Conservation (phyloP, 2,113 vertebrate species). For the Channa maculata region DNA sequence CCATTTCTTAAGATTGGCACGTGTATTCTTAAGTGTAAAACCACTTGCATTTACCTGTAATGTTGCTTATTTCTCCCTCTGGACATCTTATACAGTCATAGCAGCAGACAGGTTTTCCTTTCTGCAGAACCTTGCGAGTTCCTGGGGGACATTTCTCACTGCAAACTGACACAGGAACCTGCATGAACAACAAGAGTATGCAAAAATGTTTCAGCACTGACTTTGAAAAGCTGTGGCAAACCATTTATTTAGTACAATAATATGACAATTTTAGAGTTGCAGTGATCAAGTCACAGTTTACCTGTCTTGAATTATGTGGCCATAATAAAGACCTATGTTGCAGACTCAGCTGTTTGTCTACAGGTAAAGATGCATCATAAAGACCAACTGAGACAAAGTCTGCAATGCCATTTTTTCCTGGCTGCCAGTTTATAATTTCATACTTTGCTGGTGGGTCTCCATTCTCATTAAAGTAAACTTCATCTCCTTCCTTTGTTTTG, state of each 20-base stretch:
- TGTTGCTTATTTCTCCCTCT: slow-evolving; percentile 80
- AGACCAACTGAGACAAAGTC: slow-evolving; percentile 78
- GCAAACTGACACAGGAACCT: slow-evolving; percentile 79
- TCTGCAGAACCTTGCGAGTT: slow-evolving; percentile 77
- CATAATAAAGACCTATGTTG: slow-evolving; percentile 66
- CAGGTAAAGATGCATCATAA: slow-evolving; percentile 72
- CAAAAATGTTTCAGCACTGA: too few relatives aligned
- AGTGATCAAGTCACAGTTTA: neutral
- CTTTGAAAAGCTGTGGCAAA: too few relatives aligned
- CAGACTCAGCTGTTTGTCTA: slow-evolving; percentile 59
- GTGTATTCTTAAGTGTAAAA: neutral
- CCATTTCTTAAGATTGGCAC: too few relatives aligned
- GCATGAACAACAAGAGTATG: too few relatives aligned
- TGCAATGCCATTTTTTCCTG: slow-evolving; percentile 38
- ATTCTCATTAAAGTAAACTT: slow-evolving; percentile 77
- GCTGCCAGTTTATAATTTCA: slow-evolving; percentile 82
- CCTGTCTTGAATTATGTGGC: slow-evolving; percentile 64
- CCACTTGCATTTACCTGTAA: slow-evolving; percentile 46
- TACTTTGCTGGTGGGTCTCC: slow-evolving; percentile 79
- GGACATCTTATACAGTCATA: slow-evolving; percentile 79
- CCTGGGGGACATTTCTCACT: slow-evolving; percentile 75
- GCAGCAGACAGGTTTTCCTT: slow-evolving; percentile 80
- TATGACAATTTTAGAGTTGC: too few relatives aligned
- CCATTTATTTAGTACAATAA: too few relatives aligned
- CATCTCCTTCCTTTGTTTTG: slow-evolving; percentile 76